These are phyloP conservation scores for Mesorhabditis belari DNA, from an alignment of 2,888 invertebrate genomes.

Conservation along the genomic window DNA sequence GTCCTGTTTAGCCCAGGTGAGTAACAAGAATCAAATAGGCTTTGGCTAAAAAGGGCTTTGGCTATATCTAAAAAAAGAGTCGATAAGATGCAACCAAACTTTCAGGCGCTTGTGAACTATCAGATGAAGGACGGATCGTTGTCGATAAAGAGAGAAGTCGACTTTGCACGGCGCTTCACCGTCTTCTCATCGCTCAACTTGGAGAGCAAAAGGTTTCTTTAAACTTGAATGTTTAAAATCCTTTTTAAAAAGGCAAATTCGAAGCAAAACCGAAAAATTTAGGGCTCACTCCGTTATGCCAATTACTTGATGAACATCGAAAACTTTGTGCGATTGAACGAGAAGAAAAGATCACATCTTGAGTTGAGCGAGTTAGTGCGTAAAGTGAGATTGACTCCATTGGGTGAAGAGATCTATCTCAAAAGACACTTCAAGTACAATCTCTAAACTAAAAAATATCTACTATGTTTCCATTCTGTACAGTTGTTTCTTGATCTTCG, in stretches of 20 bases:
- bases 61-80: slow-evolving; percentile 11
- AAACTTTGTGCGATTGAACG: slow-evolving; percentile 1
- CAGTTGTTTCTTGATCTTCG: too few relatives aligned
- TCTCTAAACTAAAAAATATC: too few relatives aligned
- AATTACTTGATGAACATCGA: slow-evolving; percentile 1
- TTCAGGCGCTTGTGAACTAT: neutral
- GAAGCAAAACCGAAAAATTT: too few relatives aligned
- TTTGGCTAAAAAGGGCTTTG: neutral
- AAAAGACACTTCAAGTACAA: slow-evolving; percentile 5
- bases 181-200: neutral
- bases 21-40: neutral
- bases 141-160: neutral
- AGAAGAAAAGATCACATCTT: slow-evolving; percentile 7
- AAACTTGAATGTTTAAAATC: neutral
- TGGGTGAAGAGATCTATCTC: slow-evolving; percentile 26
- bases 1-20: slow-evolving; percentile 25
- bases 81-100: neutral
- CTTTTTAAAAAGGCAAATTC: too few relatives aligned
- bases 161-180: neutral
- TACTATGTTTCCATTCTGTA: too few relatives aligned
- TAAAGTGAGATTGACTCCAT: slow-evolving; percentile 17
- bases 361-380: slow-evolving; percentile 15
- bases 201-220: neutral
- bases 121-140: neutral
- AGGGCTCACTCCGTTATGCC: neutral